Evolutionary conservation across 2,888 invertebrate species (phyloP).

Genomic region (Apoderus coryli): DNA sequence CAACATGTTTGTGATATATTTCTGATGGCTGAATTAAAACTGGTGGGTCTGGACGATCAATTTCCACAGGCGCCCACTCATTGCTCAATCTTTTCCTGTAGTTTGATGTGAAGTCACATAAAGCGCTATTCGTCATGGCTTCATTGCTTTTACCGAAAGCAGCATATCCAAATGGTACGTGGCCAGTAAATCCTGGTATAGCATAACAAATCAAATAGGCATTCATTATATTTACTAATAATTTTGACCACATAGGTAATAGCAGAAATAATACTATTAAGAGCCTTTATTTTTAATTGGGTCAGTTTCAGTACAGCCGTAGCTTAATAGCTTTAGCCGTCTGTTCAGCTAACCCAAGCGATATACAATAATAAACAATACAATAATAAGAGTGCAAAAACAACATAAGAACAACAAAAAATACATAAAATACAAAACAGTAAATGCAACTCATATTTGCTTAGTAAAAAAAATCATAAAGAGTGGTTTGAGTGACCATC

Average conservation of each 20-base stretch:
- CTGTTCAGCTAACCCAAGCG: too few relatives aligned
- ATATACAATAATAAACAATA: too few relatives aligned
- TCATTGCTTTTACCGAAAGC: constrained; percentile 49
- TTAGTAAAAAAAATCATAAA: too few relatives aligned
- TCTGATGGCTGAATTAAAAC: constrained; percentile 38
- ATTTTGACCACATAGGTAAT: constrained; percentile 6
- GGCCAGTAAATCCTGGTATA: constrained; percentile 45
- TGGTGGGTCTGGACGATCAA: constrained; percentile 37
- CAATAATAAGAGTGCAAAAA: too few relatives aligned
- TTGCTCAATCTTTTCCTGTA: constrained; percentile 56
- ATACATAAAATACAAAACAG: too few relatives aligned
- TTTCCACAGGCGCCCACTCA: constrained; percentile 59
- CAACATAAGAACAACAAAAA: too few relatives aligned
- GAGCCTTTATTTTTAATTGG: too few relatives aligned
- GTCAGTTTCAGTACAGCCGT: too few relatives aligned
- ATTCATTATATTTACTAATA: neutral
- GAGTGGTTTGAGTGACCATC: too few relatives aligned
- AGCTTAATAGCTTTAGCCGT: too few relatives aligned
- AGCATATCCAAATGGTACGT: constrained; percentile 50
- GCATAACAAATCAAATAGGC: constrained; percentile 1
- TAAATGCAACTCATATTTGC: too few relatives aligned
- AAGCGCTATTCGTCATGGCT: constrained; percentile 51
- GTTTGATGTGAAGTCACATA: constrained; percentile 61
- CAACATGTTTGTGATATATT: constrained; percentile 59
- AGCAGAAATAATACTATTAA: too few relatives aligned